Evolutionary conservation across 2,113 vertebrate genomes (phyloP).

Genomic region (Peromyscus leucopus): DNA sequence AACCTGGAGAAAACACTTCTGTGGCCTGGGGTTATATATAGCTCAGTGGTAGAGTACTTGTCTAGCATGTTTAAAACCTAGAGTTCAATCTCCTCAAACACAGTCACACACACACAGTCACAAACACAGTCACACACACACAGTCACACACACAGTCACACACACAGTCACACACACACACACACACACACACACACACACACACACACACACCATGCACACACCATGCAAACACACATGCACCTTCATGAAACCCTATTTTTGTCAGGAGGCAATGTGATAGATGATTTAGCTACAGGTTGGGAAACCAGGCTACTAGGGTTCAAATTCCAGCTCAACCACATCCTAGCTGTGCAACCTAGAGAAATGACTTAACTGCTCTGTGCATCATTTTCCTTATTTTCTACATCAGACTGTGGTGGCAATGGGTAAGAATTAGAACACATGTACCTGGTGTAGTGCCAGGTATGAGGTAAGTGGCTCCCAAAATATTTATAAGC

Average conservation of each 20-base stretch:
- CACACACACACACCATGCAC: background rate
- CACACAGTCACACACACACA: background rate
- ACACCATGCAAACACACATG: background rate
- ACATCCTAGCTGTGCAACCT: background rate
- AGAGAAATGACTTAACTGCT: background rate
- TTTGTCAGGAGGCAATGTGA: background rate
- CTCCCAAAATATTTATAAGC: background rate
- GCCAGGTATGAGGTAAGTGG: background rate
- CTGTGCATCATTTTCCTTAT: background rate
- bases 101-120: no score
- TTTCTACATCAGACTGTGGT: background rate
- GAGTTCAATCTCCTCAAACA: background rate
- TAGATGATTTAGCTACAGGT: background rate
- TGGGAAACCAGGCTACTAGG: background rate
- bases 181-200: background rate
- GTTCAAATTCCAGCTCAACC: background rate
- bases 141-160: background rate
- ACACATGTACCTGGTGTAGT: background rate
- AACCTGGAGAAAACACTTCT: background rate
- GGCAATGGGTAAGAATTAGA: background rate
- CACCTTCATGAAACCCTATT: background rate
- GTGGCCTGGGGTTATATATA: background rate
- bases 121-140: no score
- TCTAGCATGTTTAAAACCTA: background rate
- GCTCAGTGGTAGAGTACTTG: background rate